These are phyloP conservation scores for Mirounga angustirostris DNA, from an alignment of 2,113 vertebrate species.

Conservation along the genomic window DNA sequence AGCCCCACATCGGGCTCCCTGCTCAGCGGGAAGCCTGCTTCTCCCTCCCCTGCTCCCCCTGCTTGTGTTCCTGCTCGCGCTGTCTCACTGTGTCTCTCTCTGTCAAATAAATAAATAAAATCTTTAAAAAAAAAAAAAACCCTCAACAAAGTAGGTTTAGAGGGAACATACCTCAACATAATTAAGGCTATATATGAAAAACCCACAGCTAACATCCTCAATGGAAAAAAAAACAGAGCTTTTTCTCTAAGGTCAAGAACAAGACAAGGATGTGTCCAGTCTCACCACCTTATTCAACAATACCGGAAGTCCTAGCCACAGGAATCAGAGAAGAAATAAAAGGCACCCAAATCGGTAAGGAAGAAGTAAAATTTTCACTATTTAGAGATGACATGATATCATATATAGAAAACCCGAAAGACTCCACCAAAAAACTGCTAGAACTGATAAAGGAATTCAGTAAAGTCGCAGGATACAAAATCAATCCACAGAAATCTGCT, in stretches of 20 bases:
- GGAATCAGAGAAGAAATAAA: background rate
- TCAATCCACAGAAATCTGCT: background rate
- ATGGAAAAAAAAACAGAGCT: background rate
- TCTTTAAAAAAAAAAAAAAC: background rate
- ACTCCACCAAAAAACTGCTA: background rate
- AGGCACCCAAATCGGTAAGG: background rate
- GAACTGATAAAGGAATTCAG: background rate
- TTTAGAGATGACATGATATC: background rate
- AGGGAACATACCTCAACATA: background rate
- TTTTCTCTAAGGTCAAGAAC: background rate
- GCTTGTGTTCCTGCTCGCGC: too few species aligned
- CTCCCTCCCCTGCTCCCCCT: too few species aligned
- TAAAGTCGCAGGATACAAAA: background rate
- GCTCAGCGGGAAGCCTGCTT: too few species aligned
- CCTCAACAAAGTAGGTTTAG: background rate
- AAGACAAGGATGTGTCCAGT: background rate
- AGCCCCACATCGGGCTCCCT: too few species aligned
- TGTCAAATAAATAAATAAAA: too few species aligned
- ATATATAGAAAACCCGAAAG: background rate
- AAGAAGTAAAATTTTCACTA: background rate
- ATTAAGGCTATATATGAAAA: background rate
- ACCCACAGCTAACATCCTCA: background rate
- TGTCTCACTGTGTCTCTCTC: too few species aligned
- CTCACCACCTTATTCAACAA: background rate
- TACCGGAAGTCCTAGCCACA: background rate